Percentiles rank a stretch among this genome's conserved stretches.
These are phyloP conservation scores for Macropis europaea DNA, from an alignment of 2,888 invertebrate species.

Conservation along the genomic window DNA sequence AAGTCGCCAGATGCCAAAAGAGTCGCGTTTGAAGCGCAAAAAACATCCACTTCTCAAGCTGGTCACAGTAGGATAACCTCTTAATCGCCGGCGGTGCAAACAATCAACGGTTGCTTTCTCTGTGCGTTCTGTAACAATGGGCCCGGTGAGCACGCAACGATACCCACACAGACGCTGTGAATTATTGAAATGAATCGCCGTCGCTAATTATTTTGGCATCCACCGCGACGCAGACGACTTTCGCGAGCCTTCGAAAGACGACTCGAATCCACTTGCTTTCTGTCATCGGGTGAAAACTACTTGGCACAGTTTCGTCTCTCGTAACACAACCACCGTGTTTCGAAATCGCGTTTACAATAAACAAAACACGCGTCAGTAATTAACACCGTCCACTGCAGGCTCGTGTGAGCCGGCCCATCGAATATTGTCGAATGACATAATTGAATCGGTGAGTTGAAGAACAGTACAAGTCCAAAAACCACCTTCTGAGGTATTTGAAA, in stretches of 20 bases:
- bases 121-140: constrained; percentile 46
- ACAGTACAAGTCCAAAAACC: no score
- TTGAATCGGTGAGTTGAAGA: no score
- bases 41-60: no score
- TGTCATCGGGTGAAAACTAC: constrained; percentile 24
- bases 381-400: no score
- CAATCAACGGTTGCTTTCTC: constrained; percentile 58
- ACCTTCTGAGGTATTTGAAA: no score
- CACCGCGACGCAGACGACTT: constrained; percentile 17
- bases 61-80: no score
- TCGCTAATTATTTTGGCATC: constrained; percentile 30
- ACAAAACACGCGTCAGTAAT: constrained; percentile 8
- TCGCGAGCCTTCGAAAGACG: constrained; percentile 5
- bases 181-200: constrained; percentile 48
- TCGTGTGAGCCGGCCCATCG: no score
- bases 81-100: constrained; percentile 53
- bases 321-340: background rate
- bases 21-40: no score
- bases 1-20: no score
- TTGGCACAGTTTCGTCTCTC: constrained; percentile 30
- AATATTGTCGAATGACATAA: no score
- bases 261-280: background rate
- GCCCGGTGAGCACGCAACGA: constrained; percentile 40
- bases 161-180: constrained; percentile 48
- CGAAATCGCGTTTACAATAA: background rate